phyloP scores from a whole-genome alignment of 2,113 vertebrate genomes.

The Tor tambroides region DNA sequence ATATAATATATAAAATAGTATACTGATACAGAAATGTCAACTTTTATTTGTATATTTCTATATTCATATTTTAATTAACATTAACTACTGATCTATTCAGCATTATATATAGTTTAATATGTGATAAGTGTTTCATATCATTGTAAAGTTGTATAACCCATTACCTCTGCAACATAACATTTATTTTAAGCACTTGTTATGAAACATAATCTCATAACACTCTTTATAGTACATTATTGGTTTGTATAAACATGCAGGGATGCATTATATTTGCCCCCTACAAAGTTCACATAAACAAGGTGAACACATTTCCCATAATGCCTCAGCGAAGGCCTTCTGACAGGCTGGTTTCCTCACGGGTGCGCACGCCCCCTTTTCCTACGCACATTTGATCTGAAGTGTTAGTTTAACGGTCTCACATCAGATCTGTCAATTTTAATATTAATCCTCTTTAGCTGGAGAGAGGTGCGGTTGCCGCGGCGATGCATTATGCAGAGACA shows the following conservation, averaged over 20 bases:
- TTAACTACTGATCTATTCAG: not conserved
- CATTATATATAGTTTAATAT: not conserved
- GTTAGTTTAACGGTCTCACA: constrained; percentile 75
- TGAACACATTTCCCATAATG: constrained; percentile 37
- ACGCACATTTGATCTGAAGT: constrained; percentile 67
- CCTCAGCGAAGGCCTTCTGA: constrained; percentile 39
- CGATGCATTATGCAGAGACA: constrained; percentile 77
- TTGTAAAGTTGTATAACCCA: constrained; percentile 1
- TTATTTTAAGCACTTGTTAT: not conserved
- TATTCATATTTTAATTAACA: not conserved
- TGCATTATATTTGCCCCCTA: constrained; percentile 12
- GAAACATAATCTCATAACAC: not conserved
- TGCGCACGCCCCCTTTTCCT: constrained; percentile 56
- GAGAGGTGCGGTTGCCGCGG: constrained; percentile 65
- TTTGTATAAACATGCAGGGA: not conserved
- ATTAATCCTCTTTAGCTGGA: constrained; percentile 73
- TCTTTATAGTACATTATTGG: not conserved
- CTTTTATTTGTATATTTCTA: too few species aligned
- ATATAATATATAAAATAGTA: too few species aligned
- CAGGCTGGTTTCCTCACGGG: not conserved
- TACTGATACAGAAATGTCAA: too few species aligned
- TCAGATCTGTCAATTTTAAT: constrained; percentile 73
- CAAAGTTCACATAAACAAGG: constrained; percentile 27
- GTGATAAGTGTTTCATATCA: not conserved
- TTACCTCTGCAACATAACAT: not conserved